Base-by-base conservation (phyloP, 2,113 vertebrate genomes). In the Dryoscopus gambensis region DNA sequence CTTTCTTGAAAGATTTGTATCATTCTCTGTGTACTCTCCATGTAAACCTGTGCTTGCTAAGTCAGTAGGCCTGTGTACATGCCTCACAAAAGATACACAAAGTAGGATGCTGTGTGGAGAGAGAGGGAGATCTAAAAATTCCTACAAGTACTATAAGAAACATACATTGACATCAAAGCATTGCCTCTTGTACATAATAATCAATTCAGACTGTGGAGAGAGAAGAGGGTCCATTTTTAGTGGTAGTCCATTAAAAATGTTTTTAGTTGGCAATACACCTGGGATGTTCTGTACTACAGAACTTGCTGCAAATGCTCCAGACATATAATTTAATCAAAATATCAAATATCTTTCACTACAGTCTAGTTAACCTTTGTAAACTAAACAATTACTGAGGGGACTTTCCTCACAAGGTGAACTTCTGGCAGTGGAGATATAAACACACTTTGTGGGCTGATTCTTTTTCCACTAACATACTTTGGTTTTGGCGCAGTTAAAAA, bases 401-500 rank as follows among this genome's bases (percentile, higher is more conserved):
- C 30, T 59, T 92, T 87, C 24, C 37, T 91, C 50, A 70, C 92
- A 88, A 86, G 89, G 96, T 84, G 93, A 93, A 79, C 78, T 89
- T 97, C 95, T 94, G 93, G 67, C 81, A 86, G 46, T 40, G 82
- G 39, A 75, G 93, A 60, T 92, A 86, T 84, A 97, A 97, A 97
- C 89, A 88, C n/a, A 82, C 70, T 75, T 96, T 65, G 59, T 70
- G 95, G 83, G 44, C 77, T 68, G 82, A 91, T 67, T 46, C 64
- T 63, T 95, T 76, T 80, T 75, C 88, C 70, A 64, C 95, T 92
- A 96, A 93, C 56, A 82, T 57, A 65, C 70, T 95, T 95, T 94
- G 62, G 19, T 81, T 97, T 95, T 95, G 90, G 65, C 13, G 20
- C 57, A 89, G 57, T 91, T 89, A 80, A 85, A 90, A 91, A 60